Evolutionary conservation across 1,140 invertebrate species (phyloP).

Genomic region (Drosophila athabasca): DNA sequence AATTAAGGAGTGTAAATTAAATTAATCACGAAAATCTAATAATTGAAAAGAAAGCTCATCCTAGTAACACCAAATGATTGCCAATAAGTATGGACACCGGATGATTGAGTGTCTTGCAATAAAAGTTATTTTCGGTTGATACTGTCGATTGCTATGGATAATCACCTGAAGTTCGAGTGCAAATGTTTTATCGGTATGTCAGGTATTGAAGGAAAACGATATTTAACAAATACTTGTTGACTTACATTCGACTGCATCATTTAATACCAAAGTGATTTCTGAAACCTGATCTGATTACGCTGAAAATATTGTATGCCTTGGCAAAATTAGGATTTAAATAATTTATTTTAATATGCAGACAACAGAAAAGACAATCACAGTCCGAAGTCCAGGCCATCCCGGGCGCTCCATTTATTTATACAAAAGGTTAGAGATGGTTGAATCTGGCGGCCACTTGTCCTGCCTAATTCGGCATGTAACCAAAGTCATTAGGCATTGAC

Average conservation of each 20-base stretch:
- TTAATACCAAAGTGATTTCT: too few relatives aligned
- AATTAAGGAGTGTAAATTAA: constrained; percentile 65
- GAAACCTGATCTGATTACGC: too few relatives aligned
- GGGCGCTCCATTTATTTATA: constrained; percentile 18
- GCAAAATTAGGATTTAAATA: constrained; percentile 57
- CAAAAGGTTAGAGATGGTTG: constrained; percentile 33
- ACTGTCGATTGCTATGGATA: constrained; percentile 10
- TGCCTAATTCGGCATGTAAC: constrained; percentile 71
- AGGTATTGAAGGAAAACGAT: too few relatives aligned
- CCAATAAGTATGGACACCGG: too few relatives aligned
- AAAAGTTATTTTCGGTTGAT: neutral
- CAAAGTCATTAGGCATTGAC: constrained; percentile 69
- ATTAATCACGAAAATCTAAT: constrained; percentile 27
- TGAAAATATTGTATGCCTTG: too few relatives aligned
- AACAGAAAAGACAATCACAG: constrained; percentile 15
- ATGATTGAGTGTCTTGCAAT: too few relatives aligned
- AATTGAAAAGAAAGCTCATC: too few relatives aligned
- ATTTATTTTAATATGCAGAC: constrained; percentile 58
- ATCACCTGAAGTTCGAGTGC: neutral
- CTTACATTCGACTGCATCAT: too few relatives aligned
- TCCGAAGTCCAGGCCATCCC: neutral
- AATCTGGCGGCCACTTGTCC: constrained; percentile 48
- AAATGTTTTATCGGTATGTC: too few relatives aligned
- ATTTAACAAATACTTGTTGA: too few relatives aligned
- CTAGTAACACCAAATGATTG: too few relatives aligned